Conservation (phyloP, 2,797 vertebrate species). For the Acanthornis magna region DNA sequence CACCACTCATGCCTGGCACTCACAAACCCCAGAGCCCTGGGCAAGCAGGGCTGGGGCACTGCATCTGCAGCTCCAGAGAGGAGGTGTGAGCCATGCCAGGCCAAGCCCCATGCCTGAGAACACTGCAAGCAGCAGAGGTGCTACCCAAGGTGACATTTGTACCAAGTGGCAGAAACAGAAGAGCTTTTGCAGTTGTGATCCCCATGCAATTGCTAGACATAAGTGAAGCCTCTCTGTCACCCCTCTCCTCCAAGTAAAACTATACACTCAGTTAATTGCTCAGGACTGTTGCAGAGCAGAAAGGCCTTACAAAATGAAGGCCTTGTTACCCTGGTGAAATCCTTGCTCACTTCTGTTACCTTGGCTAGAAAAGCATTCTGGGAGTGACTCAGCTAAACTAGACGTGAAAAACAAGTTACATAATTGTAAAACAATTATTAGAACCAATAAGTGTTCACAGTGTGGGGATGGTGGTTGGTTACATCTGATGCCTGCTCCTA, state of each 20-base stretch:
- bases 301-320: no score
- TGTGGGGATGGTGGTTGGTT: no score
- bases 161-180: not conserved
- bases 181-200: not conserved
- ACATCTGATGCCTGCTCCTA: no score
- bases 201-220: fast-evolving
- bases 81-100: not conserved
- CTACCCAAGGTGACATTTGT: not conserved
- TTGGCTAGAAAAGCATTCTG: no score
- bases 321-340: no score
- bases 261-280: not conserved
- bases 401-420: no score
- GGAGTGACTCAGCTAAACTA: no score
- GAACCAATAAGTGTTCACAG: no score
- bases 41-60: not conserved
- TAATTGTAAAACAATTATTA: no score
- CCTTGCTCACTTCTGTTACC: no score
- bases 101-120: fast-evolving
- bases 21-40: not conserved
- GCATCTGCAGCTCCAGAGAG: not conserved
- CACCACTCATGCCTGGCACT: fast-evolving
- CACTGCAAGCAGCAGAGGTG: not conserved
- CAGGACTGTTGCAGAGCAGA: no score
- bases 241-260: not conserved
- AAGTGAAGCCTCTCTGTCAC: not conserved